phyloP scores from a whole-genome alignment of 92 coral and sea anemone genomes.

The Chrysogorgia sp. region DNA sequence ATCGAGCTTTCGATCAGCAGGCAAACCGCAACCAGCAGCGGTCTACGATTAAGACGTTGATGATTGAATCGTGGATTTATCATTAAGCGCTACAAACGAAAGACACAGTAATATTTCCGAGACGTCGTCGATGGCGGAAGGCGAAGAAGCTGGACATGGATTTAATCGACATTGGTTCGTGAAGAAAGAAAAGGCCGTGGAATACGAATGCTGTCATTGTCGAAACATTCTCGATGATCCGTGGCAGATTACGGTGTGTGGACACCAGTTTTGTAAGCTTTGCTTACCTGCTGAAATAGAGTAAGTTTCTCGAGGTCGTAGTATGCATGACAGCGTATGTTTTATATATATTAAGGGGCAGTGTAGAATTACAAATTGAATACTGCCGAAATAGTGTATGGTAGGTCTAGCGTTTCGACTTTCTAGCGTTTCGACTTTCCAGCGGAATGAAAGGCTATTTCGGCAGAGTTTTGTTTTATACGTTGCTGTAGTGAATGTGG shows the following conservation, averaged over 20 bases:
- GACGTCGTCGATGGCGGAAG: constrained; percentile 20
- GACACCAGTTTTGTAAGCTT: constrained; percentile 23
- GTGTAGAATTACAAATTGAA: no score
- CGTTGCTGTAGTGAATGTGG: no score
- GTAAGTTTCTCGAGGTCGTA: not conserved
- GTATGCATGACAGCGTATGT: not conserved
- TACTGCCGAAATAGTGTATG: no score
- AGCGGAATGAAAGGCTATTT: no score
- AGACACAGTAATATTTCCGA: not conserved
- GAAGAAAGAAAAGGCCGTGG: not conserved
- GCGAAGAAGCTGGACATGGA: not conserved
- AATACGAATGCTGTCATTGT: constrained; percentile 18
- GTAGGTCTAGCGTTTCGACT: no score
- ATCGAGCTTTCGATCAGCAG: no score
- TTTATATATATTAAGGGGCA: no score
- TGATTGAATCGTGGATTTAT: no score
- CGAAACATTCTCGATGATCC: constrained; percentile 3
- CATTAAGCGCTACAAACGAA: no score
- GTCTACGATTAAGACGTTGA: no score
- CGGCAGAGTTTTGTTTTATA: no score
- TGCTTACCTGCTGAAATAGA: constrained; percentile 14
- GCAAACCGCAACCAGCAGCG: no score
- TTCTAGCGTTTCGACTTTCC: not conserved
- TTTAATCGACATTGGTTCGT: constrained; percentile 17
- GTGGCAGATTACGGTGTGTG: constrained; percentile 4